Percentiles rank a stretch among this genome's conserved stretches.
Evolutionary conservation across 2,113 vertebrate species (phyloP).

Genomic region (Rhinichthys klamathensis): DNA sequence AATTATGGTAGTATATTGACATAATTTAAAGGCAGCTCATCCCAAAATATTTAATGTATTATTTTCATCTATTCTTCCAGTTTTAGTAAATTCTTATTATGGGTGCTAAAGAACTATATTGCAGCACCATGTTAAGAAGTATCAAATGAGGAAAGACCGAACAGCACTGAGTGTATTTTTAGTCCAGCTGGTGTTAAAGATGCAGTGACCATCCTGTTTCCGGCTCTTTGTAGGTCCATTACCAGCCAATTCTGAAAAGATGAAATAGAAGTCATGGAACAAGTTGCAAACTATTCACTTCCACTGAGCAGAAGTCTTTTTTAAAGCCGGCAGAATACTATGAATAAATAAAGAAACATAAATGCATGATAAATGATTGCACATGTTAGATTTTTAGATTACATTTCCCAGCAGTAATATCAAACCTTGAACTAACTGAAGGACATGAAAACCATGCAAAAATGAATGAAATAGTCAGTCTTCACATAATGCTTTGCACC

Average conservation of each 20-base stretch:
- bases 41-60: not conserved
- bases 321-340: not conserved
- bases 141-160: not conserved
- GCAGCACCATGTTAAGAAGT: not conserved
- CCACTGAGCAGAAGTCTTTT: not conserved
- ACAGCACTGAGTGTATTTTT: not conserved
- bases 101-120: not conserved
- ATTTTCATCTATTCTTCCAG: not conserved
- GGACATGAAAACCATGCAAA: not conserved
- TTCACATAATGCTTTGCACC: not conserved
- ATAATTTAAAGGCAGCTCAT: not conserved
- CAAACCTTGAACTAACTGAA: conserved; percentile 8
- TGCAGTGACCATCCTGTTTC: not conserved
- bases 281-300: not conserved
- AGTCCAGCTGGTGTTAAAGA: conserved; percentile 7
- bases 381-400: not conserved
- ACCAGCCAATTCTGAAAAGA: not conserved
- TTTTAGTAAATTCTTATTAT: not conserved
- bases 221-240: not conserved
- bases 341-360: not conserved
- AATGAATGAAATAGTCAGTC: not conserved
- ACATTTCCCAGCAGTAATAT: not conserved
- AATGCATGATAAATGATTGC: not conserved
- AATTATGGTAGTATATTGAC: not conserved
- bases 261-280: not conserved